A percentile compares a stretch with the other conserved stretches of the same genome.
These are phyloP conservation scores for Heliconius ismenius DNA, from an alignment of 2,888 invertebrate genomes.

Conservation along the genomic window DNA sequence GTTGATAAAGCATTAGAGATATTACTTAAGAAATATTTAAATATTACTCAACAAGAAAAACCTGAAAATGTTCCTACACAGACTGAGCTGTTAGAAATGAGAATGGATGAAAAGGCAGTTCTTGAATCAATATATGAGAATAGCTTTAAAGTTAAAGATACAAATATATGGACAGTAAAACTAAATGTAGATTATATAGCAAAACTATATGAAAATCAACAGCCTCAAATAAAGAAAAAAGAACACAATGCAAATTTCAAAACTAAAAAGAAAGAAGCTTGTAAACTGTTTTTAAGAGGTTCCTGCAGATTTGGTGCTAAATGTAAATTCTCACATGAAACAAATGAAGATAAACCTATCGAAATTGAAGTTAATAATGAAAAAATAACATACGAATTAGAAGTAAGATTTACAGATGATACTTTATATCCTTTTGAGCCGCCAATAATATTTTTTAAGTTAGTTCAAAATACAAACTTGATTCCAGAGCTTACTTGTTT, in stretches of 20 bases:
- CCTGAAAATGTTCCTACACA: conserved; percentile 70
- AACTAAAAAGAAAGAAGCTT: conserved; percentile 81
- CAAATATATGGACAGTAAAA: conserved; percentile 87
- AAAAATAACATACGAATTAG: conserved; percentile 84
- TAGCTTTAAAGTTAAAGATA: conserved; percentile 85
- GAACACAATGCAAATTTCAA: conserved; percentile 69
- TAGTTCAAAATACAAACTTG: conserved; percentile 79
- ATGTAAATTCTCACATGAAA: conserved; percentile 88
- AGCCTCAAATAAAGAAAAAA: conserved; percentile 69
- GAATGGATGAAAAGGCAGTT: conserved; percentile 87
- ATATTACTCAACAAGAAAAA: conserved; percentile 66
- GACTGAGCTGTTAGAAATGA: conserved; percentile 83
- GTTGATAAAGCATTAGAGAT: conserved; percentile 87
- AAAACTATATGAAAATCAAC: conserved; percentile 78
- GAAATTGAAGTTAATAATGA: conserved; percentile 57
- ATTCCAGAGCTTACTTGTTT: conserved; percentile 85
- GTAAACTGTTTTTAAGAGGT: conserved; percentile 84
- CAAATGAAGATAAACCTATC: conserved; percentile 60
- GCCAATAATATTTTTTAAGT: conserved; percentile 86
- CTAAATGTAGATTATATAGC: conserved; percentile 86
- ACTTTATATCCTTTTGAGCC: conserved; percentile 88
- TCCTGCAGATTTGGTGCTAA: conserved; percentile 88
- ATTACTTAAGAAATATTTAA: conserved; percentile 87
- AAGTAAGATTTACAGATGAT: conserved; percentile 87
- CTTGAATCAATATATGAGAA: conserved; percentile 89